phyloP scores from a whole-genome alignment of 2,888 invertebrate species.

The Sturmia bella region DNA sequence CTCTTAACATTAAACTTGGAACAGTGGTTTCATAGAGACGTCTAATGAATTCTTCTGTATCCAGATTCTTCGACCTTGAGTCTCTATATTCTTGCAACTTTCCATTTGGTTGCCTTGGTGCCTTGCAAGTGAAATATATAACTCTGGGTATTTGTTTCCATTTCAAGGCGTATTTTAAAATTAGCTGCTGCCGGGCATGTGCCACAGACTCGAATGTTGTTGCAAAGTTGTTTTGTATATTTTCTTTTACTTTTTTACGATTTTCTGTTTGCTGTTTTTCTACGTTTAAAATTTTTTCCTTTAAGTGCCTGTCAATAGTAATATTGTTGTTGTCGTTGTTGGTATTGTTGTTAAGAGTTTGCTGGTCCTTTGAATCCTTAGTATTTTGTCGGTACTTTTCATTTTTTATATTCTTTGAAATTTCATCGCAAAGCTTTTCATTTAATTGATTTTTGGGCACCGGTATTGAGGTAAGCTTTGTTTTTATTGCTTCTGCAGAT shows the following conservation, averaged over 20 bases:
- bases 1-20: conserved; percentile 73
- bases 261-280: no score
- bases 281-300: no score
- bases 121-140: conserved; percentile 78
- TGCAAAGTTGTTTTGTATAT: not conserved
- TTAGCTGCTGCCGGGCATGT: conserved; percentile 74
- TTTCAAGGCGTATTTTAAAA: conserved; percentile 76
- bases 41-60: conserved; percentile 55
- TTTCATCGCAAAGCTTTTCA: conserved; percentile 40
- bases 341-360: not conserved
- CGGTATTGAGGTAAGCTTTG: conserved; percentile 16
- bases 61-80: conserved; percentile 10
- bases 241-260: not conserved
- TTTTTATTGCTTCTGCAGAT: conserved; percentile 6
- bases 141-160: conserved; percentile 79
- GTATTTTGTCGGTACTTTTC: not conserved
- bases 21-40: conserved; percentile 10
- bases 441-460: conserved; percentile 68
- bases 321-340: no score
- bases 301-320: no score
- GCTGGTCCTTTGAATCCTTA: not conserved
- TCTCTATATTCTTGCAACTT: no score
- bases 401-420: conserved; percentile 15
- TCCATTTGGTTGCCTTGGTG: not conserved
- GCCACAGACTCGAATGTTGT: conserved; percentile 17